Percentiles rank a stretch among this genome's conserved stretches.
phyloP scores from a whole-genome alignment of 2,113 vertebrate species.

The Raja brachyura region DNA sequence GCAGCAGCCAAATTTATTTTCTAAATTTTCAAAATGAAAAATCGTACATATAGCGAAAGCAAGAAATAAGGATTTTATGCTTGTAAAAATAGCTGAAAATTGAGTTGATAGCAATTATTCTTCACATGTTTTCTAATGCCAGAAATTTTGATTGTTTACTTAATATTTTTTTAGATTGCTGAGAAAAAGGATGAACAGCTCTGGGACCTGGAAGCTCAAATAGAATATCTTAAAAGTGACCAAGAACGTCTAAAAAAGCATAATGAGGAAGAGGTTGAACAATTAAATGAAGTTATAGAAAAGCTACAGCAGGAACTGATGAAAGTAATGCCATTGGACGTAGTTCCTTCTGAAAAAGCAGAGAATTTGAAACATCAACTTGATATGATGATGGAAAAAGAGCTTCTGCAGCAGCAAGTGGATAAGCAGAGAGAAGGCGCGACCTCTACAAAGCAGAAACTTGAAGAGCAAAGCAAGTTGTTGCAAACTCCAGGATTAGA shows the following conservation, averaged over 20 bases:
- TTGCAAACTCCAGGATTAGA: conserved; percentile 58
- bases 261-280: conserved; percentile 76
- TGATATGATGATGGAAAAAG: conserved; percentile 53
- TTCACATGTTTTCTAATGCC: neutral
- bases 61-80: neutral
- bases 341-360: conserved; percentile 59
- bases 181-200: conserved; percentile 72
- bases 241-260: conserved; percentile 73
- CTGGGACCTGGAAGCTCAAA: conserved; percentile 71
- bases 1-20: too few relatives aligned
- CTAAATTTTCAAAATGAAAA: neutral
- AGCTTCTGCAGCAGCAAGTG: conserved; percentile 51
- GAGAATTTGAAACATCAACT: conserved; percentile 54
- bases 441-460: conserved; percentile 51
- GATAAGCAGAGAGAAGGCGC: conserved; percentile 50
- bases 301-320: conserved; percentile 83
- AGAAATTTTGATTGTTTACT: neutral
- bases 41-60: neutral
- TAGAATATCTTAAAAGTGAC: conserved; percentile 78
- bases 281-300: conserved; percentile 85
- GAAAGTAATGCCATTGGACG: conserved; percentile 50
- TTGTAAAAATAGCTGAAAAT: neutral
- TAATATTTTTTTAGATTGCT: conserved; percentile 57
- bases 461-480: conserved; percentile 66
- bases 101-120: neutral